Conservation (phyloP, 1,140 invertebrate species). For the Nixonia krombeini region DNA sequence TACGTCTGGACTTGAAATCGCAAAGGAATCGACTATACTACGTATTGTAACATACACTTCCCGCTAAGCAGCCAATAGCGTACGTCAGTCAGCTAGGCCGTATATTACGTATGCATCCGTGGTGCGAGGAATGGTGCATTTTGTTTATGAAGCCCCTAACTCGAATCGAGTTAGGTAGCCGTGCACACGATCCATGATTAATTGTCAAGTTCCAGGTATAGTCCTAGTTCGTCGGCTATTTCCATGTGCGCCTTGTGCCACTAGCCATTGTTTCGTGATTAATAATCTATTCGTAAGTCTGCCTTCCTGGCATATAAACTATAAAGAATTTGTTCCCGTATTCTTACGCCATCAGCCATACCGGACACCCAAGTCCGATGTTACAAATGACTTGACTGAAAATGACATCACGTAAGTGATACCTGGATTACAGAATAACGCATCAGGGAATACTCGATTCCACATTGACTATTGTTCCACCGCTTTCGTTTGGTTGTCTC, state of each 20-base stretch:
- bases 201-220: conserved; percentile 63
- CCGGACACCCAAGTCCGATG: not conserved
- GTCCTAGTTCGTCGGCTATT: conserved; percentile 44
- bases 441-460: not conserved
- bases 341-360: conserved; percentile 2
- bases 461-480: too few relatives aligned
- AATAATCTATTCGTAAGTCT: conserved; percentile 59
- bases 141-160: conserved; percentile 59
- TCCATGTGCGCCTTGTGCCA: conserved; percentile 37
- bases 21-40: not conserved
- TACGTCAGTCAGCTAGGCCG: conserved; percentile 54
- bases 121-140: conserved; percentile 40
- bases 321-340: conserved; percentile 7
- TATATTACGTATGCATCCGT: conserved; percentile 53
- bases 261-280: conserved; percentile 61
- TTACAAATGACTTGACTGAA: not conserved
- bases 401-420: too few relatives aligned
- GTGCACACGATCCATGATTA: conserved; percentile 52
- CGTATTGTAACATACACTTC: conserved; percentile 15
- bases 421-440: not conserved
- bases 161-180: conserved; percentile 33
- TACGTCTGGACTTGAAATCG: too few relatives aligned
- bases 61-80: conserved; percentile 33
- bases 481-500: too few relatives aligned
- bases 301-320: conserved; percentile 30